Conservation (phyloP, 2,888 invertebrate species). For the Chrysolina haemoptera region DNA sequence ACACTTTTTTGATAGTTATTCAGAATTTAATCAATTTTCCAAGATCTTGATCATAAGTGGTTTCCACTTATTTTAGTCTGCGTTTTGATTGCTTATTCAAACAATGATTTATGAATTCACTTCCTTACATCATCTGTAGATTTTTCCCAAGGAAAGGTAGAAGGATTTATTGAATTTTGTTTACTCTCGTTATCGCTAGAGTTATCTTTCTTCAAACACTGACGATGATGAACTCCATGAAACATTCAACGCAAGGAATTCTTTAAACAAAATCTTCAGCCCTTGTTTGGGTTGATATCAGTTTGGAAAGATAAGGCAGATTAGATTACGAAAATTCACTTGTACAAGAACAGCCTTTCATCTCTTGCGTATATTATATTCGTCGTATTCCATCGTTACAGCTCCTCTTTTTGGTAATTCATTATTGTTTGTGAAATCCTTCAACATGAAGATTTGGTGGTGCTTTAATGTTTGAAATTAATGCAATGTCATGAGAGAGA, state of each 20-base stretch:
- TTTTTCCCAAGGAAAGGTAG: not conserved
- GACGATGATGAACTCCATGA: not conserved
- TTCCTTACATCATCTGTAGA: not conserved
- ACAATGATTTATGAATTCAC: not conserved
- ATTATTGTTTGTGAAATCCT: too few species aligned
- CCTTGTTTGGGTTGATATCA: conserved; percentile 1
- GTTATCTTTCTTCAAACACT: conserved; percentile 12
- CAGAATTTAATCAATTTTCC: too few species aligned
- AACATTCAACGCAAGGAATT: not conserved
- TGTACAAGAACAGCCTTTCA: not conserved
- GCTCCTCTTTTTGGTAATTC: too few species aligned
- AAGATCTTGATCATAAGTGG: too few species aligned
- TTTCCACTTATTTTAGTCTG: too few species aligned
- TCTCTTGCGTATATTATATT: not conserved
- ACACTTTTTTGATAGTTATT: too few species aligned
- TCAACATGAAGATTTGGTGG: too few species aligned
- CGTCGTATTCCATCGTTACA: too few species aligned
- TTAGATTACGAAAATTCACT: not conserved
- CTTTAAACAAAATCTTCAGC: not conserved
- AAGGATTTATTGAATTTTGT: not conserved
- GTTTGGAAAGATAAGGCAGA: not conserved
- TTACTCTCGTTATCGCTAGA: not conserved
- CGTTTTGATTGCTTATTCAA: not conserved
- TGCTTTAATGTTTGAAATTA: too few species aligned
- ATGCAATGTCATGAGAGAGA: too few species aligned